Percentiles rank a stretch among this genome's conserved stretches.
Conservation (phyloP, 2,888 invertebrate genomes). For the Troglohyphantes excavatus region DNA sequence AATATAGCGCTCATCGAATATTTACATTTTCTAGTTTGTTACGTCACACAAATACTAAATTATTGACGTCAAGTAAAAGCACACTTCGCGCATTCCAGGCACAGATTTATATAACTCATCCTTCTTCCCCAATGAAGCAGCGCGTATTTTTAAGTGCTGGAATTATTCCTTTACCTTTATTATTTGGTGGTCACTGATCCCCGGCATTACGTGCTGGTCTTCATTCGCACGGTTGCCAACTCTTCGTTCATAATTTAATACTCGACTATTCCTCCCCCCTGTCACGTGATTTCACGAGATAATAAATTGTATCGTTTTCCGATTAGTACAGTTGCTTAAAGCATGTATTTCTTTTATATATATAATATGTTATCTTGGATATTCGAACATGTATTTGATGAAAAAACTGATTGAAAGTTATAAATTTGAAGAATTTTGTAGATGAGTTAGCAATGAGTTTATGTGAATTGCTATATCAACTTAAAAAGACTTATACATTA, state of each 20-base stretch:
- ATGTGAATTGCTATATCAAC: no score
- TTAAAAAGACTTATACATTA: no score
- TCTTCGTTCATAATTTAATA: slow-evolving; percentile 19
- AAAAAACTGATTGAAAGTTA: no score
- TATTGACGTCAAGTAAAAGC: not conserved
- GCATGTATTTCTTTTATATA: no score
- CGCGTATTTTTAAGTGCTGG: not conserved
- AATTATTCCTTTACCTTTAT: not conserved
- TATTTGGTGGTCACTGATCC: slow-evolving; percentile 25
- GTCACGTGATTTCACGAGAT: not conserved
- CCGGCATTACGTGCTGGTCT: not conserved
- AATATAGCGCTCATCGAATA: no score
- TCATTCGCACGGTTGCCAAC: not conserved
- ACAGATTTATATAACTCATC: not conserved
- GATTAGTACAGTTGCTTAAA: not conserved
- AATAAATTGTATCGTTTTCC: slow-evolving; percentile 18
- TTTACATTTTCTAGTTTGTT: not conserved
- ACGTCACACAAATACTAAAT: not conserved
- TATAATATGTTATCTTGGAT: no score
- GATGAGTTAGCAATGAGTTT: no score
- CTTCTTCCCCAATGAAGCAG: not conserved
- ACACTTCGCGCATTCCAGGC: not conserved
- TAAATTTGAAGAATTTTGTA: no score
- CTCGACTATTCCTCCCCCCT: not conserved
- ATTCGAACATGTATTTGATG: no score